A percentile compares a stretch with the other conserved stretches of the same genome.
Conservation (phyloP, 64 coral and sea anemone species). For the Cladopsammia gracilis region DNA sequence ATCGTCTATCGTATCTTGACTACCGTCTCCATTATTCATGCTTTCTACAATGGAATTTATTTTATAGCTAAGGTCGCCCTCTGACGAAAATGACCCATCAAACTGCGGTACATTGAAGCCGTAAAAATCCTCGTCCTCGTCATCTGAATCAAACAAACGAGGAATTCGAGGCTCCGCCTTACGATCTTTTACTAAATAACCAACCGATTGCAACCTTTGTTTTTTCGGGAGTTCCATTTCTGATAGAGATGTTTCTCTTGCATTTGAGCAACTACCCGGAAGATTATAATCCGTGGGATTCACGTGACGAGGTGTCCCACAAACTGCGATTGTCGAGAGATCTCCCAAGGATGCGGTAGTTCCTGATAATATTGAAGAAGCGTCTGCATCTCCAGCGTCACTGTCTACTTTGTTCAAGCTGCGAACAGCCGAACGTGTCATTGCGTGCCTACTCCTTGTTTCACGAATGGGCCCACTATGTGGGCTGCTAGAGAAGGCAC, state of each 20-base stretch:
- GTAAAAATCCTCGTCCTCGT: slow-evolving; percentile 51
- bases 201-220: background rate
- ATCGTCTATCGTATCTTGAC: slow-evolving; percentile 15
- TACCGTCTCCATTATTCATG: background rate
- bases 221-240: background rate
- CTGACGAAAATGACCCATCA: slow-evolving; percentile 47
- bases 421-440: background rate
- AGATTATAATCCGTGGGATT: background rate
- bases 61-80: slow-evolving; percentile 44
- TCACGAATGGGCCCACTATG: slow-evolving; percentile 10
- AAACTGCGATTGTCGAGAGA: background rate
- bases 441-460: background rate
- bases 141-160: slow-evolving; percentile 67
- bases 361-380: background rate
- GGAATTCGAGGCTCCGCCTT: background rate
- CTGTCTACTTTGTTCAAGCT: background rate
- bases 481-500: background rate
- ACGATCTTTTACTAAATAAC: background rate
- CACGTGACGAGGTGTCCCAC: background rate
- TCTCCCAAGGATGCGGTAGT: background rate
- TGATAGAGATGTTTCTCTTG: background rate
- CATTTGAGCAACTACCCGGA: background rate
- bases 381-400: background rate
- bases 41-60: slow-evolving; percentile 35
- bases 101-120: slow-evolving; percentile 76